These are phyloP conservation scores for Limonius californicus DNA, from an alignment of 1,140 invertebrate species.

Conservation along the genomic window DNA sequence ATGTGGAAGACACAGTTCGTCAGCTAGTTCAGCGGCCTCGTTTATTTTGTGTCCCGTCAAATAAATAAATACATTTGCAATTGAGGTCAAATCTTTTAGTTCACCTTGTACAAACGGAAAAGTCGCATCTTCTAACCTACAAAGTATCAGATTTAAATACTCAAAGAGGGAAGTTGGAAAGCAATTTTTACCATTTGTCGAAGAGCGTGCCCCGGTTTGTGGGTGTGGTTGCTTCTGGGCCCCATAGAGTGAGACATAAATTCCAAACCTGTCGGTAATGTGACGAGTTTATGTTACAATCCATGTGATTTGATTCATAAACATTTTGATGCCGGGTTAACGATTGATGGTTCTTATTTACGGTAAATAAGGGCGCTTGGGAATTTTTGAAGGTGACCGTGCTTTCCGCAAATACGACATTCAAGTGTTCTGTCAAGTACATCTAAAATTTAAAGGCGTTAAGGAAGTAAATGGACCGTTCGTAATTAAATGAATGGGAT, in stretches of 20 bases:
- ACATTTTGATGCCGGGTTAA: slow-evolving; percentile 11
- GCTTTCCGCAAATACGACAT: neutral
- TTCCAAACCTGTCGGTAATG: slow-evolving; percentile 63
- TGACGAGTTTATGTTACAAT: neutral
- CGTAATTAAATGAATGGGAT: too few relatives aligned
- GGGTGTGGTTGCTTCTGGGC: slow-evolving; percentile 47
- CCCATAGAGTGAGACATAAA: slow-evolving; percentile 81
- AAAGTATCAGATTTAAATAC: neutral
- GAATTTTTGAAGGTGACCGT: neutral
- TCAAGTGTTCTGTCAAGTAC: neutral
- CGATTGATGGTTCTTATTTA: slow-evolving; percentile 6
- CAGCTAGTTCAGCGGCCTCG: slow-evolving; percentile 55
- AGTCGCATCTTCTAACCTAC: slow-evolving; percentile 4
- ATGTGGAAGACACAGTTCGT: slow-evolving; percentile 58
- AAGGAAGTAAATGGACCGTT: too few relatives aligned
- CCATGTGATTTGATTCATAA: slow-evolving; percentile 10
- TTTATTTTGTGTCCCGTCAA: slow-evolving; percentile 50
- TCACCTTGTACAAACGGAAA: too few relatives aligned
- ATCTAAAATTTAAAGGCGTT: too few relatives aligned
- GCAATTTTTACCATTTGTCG: neutral
- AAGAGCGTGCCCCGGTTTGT: neutral
- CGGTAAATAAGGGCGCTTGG: neutral
- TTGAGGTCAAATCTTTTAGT: too few relatives aligned
- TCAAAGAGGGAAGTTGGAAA: too few relatives aligned
- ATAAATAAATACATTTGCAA: neutral